phyloP scores from a whole-genome alignment of 2,888 invertebrate genomes.

The Drosophila bunnanda region DNA sequence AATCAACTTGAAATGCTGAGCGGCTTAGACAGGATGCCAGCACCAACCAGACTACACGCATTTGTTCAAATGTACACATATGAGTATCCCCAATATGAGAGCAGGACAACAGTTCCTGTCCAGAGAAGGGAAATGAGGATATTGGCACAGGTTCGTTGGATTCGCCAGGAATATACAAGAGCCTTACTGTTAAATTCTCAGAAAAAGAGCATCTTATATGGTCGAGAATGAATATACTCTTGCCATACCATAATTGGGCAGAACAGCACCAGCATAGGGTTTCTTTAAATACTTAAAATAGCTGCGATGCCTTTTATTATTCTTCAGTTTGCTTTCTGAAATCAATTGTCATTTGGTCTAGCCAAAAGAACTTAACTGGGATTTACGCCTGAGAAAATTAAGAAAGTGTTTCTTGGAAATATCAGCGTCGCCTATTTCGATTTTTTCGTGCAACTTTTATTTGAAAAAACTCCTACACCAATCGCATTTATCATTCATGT shows the following conservation, averaged over 20 bases:
- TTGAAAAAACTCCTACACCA: too few species aligned
- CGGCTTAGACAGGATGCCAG: slow-evolving; percentile 30
- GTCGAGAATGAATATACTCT: background rate
- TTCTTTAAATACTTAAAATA: background rate
- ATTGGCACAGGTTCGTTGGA: background rate
- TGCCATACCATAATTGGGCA: background rate
- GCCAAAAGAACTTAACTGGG: too few species aligned
- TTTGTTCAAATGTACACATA: background rate
- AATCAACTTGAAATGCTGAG: slow-evolving; percentile 72
- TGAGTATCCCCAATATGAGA: background rate
- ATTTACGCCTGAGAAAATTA: too few species aligned
- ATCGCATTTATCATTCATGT: too few species aligned
- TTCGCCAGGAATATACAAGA: background rate
- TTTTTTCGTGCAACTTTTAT: too few species aligned
- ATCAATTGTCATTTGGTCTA: background rate
- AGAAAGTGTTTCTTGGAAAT: too few species aligned
- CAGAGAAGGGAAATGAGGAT: background rate
- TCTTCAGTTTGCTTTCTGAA: background rate
- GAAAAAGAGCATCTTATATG: background rate
- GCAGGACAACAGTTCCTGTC: background rate
- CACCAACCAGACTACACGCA: background rate
- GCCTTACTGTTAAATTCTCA: background rate
- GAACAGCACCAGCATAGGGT: background rate
- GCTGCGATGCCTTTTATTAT: too few species aligned
- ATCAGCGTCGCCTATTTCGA: too few species aligned